Evolutionary conservation across 2,113 vertebrate species (phyloP), one percentile per base, ranked within the genome.

Genomic region (Fulica atra): DNA sequence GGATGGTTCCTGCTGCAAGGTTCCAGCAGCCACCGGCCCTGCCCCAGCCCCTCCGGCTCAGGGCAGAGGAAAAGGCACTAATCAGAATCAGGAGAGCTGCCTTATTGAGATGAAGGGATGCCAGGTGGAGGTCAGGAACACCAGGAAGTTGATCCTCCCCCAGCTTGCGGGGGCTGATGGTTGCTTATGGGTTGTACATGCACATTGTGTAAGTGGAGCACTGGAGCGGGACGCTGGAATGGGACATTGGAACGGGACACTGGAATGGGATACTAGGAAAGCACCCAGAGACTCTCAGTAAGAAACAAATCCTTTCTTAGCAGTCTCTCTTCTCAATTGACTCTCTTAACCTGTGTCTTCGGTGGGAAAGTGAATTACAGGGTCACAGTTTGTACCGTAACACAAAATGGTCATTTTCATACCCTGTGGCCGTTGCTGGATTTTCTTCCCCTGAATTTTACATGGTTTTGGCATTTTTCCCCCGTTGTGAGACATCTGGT

Each of bases 71-170:
- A 25, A 28, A 28, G 11, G 25, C 12, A 14, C 21, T 53, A 33
- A 16, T 44, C 38, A 74, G 72, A 78, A 88, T 69, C 87, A 66
- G 40, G 48, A 48, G 80, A 88, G 48, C 60, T 83, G 80, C 60
- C 61, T 81, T 63, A 17, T 35, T 46, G 20, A 10, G 66, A 68
- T 18, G 65, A 80, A 54, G 71, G 86, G 1, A 33, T 86, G 60
- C 2, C 44, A 86, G 56, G 59, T 15, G 71, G 61, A 61, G 88
- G 69, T 90, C 86, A 68, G 83, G 61, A 78, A 10, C 68, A 31
- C 4, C 81, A 94, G 95, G 92, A 90, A 93, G 88, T 93, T 13
- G 93, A 46, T 93, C 82, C 60, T 93, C 93, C 92, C 74, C 64
- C 92, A 40, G 73, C 76, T n/a, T 33, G 82, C 0, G 38, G 90